Evolutionary conservation across 2,797 vertebrate genomes (phyloP).

Genomic region (Amphiprion clarkii): DNA sequence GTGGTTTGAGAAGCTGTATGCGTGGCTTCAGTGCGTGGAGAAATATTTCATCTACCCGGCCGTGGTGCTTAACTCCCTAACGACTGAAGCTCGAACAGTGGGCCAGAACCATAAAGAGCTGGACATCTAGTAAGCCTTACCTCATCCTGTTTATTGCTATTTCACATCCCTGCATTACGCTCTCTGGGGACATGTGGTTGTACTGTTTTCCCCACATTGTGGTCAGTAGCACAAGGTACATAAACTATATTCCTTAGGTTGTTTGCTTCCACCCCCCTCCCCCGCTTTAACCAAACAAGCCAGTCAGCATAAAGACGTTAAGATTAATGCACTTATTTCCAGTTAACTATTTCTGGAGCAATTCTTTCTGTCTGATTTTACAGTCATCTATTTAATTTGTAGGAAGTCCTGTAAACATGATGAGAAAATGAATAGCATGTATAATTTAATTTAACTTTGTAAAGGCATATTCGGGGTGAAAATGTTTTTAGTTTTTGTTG

Average conservation of each 20-base stretch:
- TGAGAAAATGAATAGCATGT: background rate
- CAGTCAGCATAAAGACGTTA: background rate
- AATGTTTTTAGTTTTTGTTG: background rate
- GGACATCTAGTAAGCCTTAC: conserved; percentile 88
- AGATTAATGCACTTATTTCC: no score
- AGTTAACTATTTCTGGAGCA: no score
- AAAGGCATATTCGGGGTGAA: background rate
- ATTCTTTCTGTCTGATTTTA: no score
- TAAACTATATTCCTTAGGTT: background rate
- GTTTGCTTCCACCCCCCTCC: background rate
- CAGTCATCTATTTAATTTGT: no score
- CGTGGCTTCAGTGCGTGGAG: conserved; percentile 93
- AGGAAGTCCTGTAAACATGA: no score
- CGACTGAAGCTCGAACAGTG: conserved; percentile 89
- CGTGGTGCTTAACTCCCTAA: conserved; percentile 92
- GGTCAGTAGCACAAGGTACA: background rate
- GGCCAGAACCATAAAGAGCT: conserved; percentile 89
- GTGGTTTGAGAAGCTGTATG: conserved; percentile 96
- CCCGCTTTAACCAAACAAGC: background rate
- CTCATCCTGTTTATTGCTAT: conserved; percentile 14
- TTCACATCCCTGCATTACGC: conserved; percentile 1
- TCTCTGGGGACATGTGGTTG: conserved; percentile 14
- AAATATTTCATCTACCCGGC: conserved; percentile 94
- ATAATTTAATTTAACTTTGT: background rate
- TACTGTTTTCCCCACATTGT: conserved; percentile 14